Evolutionary conservation across 2,888 invertebrate genomes (phyloP).

Genomic region (Tenthredo notha): DNA sequence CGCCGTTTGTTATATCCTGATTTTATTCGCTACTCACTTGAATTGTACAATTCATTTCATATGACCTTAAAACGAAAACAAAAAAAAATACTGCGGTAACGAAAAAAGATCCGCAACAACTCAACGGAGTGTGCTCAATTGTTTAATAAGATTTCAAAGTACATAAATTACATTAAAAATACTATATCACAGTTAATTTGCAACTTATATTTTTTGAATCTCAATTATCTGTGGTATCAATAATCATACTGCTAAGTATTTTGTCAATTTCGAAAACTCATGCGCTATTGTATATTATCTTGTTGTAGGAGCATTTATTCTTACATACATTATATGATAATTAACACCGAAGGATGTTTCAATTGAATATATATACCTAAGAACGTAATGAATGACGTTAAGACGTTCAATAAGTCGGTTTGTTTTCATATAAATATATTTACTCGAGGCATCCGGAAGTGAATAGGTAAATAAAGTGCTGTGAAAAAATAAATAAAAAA

Average conservation of each 20-base stretch:
- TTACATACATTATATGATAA: background rate
- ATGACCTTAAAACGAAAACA: background rate
- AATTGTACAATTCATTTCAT: background rate
- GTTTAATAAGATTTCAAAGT: conserved; percentile 41
- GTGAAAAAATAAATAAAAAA: conserved; percentile 9
- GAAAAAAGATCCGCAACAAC: background rate
- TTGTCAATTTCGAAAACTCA: conserved; percentile 26
- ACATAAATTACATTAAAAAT: background rate
- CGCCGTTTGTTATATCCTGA: conserved; percentile 1
- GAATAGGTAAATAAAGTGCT: conserved; percentile 29
- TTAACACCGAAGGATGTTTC: conserved; percentile 3
- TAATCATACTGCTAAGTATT: background rate
- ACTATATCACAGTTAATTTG: conserved; percentile 32
- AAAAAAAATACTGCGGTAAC: background rate
- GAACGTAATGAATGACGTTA: background rate
- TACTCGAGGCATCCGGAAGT: background rate
- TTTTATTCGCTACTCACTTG: background rate
- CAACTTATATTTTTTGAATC: conserved; percentile 46
- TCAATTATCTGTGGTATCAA: conserved; percentile 39
- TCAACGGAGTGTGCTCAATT: conserved; percentile 47
- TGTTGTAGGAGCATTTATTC: conserved; percentile 21
- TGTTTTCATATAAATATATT: background rate
- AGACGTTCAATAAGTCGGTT: background rate
- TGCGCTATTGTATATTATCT: background rate
- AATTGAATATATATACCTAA: background rate